Conservation (phyloP, 2,888 invertebrate species). For the Margaritifera margaritifera region DNA sequence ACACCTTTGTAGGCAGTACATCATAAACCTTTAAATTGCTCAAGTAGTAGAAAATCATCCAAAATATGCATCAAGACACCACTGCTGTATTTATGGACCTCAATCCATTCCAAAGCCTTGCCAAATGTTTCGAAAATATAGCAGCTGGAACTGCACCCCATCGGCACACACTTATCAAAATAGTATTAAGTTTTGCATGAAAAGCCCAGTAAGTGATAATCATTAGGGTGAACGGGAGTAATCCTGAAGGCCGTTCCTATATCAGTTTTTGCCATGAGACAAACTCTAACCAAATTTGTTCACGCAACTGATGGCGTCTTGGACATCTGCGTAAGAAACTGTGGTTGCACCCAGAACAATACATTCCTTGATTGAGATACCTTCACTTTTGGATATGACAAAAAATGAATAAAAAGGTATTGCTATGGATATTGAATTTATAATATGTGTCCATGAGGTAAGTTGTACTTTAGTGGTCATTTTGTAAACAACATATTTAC, state of each 20-base stretch:
- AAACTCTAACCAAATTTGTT: not conserved
- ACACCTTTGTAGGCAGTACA: not conserved
- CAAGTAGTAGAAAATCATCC: slow-evolving; percentile 26
- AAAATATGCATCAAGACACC: slow-evolving; percentile 15
- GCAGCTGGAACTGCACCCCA: slow-evolving; percentile 15
- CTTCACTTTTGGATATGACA: slow-evolving; percentile 22
- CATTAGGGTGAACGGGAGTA: slow-evolving; percentile 10
- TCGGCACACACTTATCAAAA: slow-evolving; percentile 16
- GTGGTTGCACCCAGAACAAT: slow-evolving; percentile 14
- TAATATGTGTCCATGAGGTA: too few species aligned
- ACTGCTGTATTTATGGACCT: slow-evolving; percentile 5
- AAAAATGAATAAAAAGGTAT: slow-evolving; percentile 22
- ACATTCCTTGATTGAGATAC: slow-evolving; percentile 17
- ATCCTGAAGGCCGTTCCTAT: slow-evolving; percentile 21
- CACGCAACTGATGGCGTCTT: slow-evolving; percentile 13
- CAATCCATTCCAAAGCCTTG: slow-evolving; percentile 23
- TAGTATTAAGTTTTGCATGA: slow-evolving; percentile 15
- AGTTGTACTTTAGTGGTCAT: too few species aligned
- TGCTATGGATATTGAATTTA: too few species aligned
- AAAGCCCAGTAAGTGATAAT: slow-evolving; percentile 20
- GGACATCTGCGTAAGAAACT: slow-evolving; percentile 14
- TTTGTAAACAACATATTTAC: too few species aligned
- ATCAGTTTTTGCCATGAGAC: slow-evolving; percentile 14
- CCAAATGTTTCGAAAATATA: slow-evolving; percentile 21
- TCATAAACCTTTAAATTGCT: too few species aligned